Base-by-base conservation (phyloP, 2,113 vertebrate species). In the Bufo gargarizans region DNA sequence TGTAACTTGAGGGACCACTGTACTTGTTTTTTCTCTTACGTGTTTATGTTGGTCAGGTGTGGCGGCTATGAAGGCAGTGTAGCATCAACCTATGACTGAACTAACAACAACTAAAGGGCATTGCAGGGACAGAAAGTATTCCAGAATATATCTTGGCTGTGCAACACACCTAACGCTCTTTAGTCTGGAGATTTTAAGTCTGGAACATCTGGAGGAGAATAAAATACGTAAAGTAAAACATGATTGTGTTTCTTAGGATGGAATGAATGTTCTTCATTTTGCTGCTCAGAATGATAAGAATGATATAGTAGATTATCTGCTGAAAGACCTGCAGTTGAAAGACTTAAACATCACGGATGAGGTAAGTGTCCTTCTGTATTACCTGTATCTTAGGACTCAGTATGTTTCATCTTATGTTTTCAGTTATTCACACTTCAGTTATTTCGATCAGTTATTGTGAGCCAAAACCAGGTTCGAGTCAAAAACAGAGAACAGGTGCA, bases 261-360 rank as follows among this genome's bases (percentile, higher is more conserved):
- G 96, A 90, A 93, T 95, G 93, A 98, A 96, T 12, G 96, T 95
- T 63, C 90, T 99, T 85, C 97, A 99, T 90, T 98, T 97, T 13
- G 97, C 96, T 78, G 96, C 97, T 84, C 94, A 96, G 91, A 97
- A 96, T 90, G 96, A 97, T 93, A 96, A 94, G 20, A 91, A 95
- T 53, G 93, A 91, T 67, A 95, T 98, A 7, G 53, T 96, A n/a
- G 93, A 96, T 55, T 97, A 97, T 93, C 95, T 99, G 59, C 89
- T 98, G 17, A 93, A 95, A 89, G 96, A 99, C 90, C 93, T 99
- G 81, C 96, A 97, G 86, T 94, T 98, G 94, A 93, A 90, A 87
- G 96, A 97, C 87, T 91, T 98, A 84, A 95, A 96, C 91, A 96
- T 95, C 90, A 92, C 94, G 3, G 96, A 98, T 90, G 79, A 91